Conservation (phyloP, 2,888 invertebrate species). For the Euplexia lucipara region DNA sequence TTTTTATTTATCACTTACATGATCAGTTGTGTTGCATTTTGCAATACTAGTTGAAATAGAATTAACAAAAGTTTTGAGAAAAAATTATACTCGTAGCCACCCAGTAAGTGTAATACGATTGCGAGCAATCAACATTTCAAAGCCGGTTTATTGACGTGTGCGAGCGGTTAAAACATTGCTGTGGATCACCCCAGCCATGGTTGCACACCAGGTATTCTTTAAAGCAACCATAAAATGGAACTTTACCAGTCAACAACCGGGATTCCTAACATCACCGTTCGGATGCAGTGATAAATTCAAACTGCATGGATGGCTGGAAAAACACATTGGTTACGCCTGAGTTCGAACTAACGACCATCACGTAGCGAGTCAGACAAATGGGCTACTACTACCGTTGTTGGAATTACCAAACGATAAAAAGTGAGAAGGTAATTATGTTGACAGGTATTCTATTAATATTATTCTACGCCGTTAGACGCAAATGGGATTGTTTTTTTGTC, state of each 20-base stretch:
- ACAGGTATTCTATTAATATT: conserved; percentile 44
- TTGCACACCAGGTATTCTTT: conserved; percentile 41
- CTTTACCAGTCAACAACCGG: conserved; percentile 38
- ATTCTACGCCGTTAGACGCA: conserved; percentile 21
- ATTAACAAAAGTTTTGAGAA: not conserved
- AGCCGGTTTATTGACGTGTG: conserved; percentile 12
- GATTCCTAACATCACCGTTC: conserved; percentile 51
- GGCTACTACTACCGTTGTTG: conserved; percentile 44
- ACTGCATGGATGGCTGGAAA: conserved; percentile 50
- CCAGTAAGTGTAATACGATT: conserved; percentile 11
- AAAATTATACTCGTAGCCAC: conserved; percentile 25
- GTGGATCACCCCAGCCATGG: conserved; percentile 19
- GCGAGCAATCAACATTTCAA: conserved; percentile 25
- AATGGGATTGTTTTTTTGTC: conserved; percentile 1
- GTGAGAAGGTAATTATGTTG: conserved; percentile 51
- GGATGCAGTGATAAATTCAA: conserved; percentile 59
- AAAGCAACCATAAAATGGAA: conserved; percentile 34
- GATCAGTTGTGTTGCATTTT: not conserved
- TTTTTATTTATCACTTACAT: too few species aligned
- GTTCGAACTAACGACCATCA: conserved; percentile 52
- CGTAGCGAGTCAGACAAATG: conserved; percentile 51
- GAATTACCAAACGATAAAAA: conserved; percentile 57
- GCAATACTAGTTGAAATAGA: not conserved
- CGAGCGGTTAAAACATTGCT: conserved; percentile 30
- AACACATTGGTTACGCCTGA: conserved; percentile 60